phyloP scores from a whole-genome alignment of 2,888 invertebrate genomes.

The Oconnorella tubifera region DNA sequence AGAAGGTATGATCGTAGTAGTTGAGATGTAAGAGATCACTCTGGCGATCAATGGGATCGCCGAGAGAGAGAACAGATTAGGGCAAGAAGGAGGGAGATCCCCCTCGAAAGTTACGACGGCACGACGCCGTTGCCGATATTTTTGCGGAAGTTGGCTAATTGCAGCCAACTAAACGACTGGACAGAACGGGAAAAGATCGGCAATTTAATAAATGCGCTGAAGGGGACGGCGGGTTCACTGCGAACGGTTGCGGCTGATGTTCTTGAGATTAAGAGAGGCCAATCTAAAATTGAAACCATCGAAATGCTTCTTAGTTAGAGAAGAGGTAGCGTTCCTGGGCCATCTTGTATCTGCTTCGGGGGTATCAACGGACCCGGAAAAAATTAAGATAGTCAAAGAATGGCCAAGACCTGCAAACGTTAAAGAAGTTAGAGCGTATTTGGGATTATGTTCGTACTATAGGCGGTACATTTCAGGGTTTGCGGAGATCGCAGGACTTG shows the following conservation, averaged over 20 bases:
- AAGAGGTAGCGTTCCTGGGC: constrained; percentile 28
- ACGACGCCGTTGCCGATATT: too few species aligned
- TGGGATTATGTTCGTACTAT: constrained; percentile 34
- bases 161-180: too few species aligned
- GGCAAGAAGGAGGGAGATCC: too few species aligned
- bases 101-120: too few species aligned
- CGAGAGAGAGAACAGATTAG: too few species aligned
- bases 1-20: too few species aligned
- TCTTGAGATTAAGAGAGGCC: constrained; percentile 25
- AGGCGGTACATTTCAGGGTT: constrained; percentile 25
- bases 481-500: constrained; percentile 21
- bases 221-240: constrained; percentile 18
- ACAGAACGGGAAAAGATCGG: too few species aligned
- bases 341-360: constrained; percentile 10
- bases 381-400: background rate
- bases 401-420: constrained; percentile 12
- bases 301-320: constrained; percentile 30
- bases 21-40: too few species aligned
- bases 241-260: constrained; percentile 28
- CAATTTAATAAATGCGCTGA: background rate
- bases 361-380: background rate
- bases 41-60: too few species aligned
- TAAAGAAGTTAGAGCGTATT: constrained; percentile 28
- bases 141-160: too few species aligned
- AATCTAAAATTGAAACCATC: constrained; percentile 15